These are phyloP conservation scores for Nomada goodeniana DNA, from an alignment of 2,888 invertebrate genomes.

Conservation along the genomic window DNA sequence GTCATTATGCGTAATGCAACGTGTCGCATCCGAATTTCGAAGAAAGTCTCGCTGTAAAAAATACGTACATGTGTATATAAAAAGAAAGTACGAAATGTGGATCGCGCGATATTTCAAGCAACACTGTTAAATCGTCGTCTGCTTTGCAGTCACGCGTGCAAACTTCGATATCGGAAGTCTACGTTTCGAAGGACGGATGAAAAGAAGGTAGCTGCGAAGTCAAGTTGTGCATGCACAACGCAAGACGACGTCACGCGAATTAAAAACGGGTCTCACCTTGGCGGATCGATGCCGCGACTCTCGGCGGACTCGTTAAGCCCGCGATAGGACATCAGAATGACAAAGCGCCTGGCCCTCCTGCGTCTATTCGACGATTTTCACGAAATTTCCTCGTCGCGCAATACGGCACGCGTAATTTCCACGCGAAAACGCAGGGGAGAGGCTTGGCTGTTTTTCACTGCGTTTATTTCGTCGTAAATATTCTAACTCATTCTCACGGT, in stretches of 20 bases:
- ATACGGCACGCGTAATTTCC: conserved; percentile 25
- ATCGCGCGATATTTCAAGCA: conserved; percentile 53
- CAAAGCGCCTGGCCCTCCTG: conserved; percentile 43
- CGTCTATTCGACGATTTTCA: conserved; percentile 37
- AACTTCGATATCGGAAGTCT: conserved; percentile 16
- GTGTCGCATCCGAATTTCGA: too few species aligned
- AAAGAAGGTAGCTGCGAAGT: background rate
- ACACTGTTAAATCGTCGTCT: conserved; percentile 56
- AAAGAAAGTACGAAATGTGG: background rate
- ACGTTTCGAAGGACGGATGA: background rate
- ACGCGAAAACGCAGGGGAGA: background rate
- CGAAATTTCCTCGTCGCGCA: conserved; percentile 2
- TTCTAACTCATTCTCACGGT: background rate
- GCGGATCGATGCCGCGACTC: conserved; percentile 28
- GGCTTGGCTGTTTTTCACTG: conserved; percentile 40
- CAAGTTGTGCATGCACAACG: conserved; percentile 50
- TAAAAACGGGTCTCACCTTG: conserved; percentile 39
- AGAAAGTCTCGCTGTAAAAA: too few species aligned
- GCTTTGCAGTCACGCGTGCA: conserved; percentile 54
- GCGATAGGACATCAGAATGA: conserved; percentile 51
- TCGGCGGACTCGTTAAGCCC: conserved; percentile 58
- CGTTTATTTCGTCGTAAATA: conserved; percentile 34
- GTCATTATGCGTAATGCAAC: too few species aligned
- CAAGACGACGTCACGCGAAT: conserved; percentile 41
- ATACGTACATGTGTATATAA: too few species aligned